Conservation (phyloP, 2,888 invertebrate species). For the Hemaris fuciformis region DNA sequence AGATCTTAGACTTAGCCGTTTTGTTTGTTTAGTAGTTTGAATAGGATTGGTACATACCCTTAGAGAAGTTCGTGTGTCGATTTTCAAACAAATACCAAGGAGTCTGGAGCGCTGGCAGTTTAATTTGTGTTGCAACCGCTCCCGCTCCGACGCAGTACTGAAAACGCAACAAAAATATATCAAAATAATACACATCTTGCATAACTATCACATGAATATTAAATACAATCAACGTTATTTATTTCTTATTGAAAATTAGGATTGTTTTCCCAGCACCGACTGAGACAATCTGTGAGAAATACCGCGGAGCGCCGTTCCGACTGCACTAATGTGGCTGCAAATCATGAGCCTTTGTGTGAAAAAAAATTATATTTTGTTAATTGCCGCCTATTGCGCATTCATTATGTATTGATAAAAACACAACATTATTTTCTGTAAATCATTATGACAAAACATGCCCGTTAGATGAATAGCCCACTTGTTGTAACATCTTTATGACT, state of each 20-base stretch:
- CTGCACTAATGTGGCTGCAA: constrained; percentile 33
- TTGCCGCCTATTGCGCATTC: constrained; percentile 27
- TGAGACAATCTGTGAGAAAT: constrained; percentile 59
- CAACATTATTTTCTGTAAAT: neutral
- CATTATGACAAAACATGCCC: neutral
- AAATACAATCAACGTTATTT: constrained; percentile 39
- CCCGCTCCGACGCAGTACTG: constrained; percentile 29
- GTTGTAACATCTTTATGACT: neutral
- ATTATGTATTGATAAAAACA: constrained; percentile 18
- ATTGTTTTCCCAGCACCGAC: constrained; percentile 47
- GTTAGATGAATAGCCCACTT: neutral
- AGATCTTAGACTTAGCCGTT: no score
- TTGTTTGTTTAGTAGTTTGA: neutral
- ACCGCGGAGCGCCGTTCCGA: constrained; percentile 44
- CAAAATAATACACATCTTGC: constrained; percentile 28
- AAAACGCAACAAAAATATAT: constrained; percentile 40
- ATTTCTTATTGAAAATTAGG: constrained; percentile 47
- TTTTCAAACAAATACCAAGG: no score
- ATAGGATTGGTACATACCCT: neutral
- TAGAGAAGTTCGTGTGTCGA: no score
- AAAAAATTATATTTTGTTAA: constrained; percentile 39
- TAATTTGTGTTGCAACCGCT: neutral
- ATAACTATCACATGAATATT: constrained; percentile 36
- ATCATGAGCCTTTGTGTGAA: constrained; percentile 35
- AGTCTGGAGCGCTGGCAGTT: neutral